Evolutionary conservation across 2,113 vertebrate species (phyloP), one percentile per base, ranked within the genome.

Genomic region (Brachionichthys hirsutus): DNA sequence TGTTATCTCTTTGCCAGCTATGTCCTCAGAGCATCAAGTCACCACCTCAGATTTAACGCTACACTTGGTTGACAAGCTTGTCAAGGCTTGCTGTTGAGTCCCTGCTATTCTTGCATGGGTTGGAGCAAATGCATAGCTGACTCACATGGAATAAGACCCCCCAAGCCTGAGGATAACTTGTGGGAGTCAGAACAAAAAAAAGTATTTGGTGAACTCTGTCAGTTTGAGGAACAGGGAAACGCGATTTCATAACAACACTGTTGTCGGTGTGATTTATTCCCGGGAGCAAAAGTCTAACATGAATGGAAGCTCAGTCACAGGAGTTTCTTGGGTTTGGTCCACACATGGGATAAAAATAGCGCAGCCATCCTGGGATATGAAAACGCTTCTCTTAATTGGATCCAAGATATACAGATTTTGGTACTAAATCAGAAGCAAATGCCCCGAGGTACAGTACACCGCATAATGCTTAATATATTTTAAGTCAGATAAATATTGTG

Each of bases 61-160:
- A 62, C 66, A 81, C 78, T 82, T 61, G 58, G 51, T 78, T 72
- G 74, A 78, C 70, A 54, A 49, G 72, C 86, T 70, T 87, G 88
- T 85, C 87, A 75, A 84, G 85, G 74, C 87, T 82, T 82, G 87
- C 79, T 69, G 67, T 65, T 38, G 71, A 80, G 67, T 73, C 73
- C 38, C 72, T 55, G 67, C 80, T 71, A 78, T 82, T 78, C 77
- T 64, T 67, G 70, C 52, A 67, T 14, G 36, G 69, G 58, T 80
- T 83, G 61, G 49, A 78, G 74, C 52, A 24, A 46, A 68, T 18
- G 41, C 56, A 69, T 44, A 41, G 54, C 60, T 83, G 79, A 89
- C 78, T 86, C 72, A 70, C 63, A 62, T n/a, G 63, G 62, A 77
- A 60, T 56, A 62, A 84, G 52, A 77, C 71, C 70, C 71, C 70